These are phyloP conservation scores for Diarsia brunnea DNA, from an alignment of 2,888 invertebrate genomes.

Conservation along the genomic window DNA sequence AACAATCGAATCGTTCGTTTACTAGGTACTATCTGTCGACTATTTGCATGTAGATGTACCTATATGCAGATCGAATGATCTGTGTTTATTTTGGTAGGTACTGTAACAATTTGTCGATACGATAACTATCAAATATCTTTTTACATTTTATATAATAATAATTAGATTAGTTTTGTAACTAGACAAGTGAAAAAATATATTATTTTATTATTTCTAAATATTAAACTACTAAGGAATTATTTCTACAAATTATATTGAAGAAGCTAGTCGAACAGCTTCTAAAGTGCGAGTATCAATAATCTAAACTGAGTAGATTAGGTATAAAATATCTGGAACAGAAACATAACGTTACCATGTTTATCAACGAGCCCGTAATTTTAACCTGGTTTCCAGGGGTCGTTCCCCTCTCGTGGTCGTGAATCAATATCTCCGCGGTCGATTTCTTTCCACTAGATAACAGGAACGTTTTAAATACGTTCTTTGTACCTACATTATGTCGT, in stretches of 20 bases:
- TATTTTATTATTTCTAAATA: background rate
- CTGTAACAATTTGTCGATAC: background rate
- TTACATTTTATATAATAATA: background rate
- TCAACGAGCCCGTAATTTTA: slow-evolving; percentile 1
- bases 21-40: background rate
- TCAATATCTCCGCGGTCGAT: slow-evolving; percentile 45
- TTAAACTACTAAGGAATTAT: background rate
- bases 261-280: background rate
- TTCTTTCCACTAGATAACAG: slow-evolving; percentile 16
- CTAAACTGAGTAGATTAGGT: background rate
- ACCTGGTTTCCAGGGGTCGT: slow-evolving; percentile 33
- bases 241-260: background rate
- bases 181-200: too few species aligned
- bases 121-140: background rate
- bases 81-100: background rate
- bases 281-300: background rate
- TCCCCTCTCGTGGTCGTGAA: slow-evolving; percentile 42
- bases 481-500: background rate
- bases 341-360: slow-evolving; percentile 3
- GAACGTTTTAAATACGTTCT: background rate
- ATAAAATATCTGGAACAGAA: background rate
- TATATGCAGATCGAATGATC: too few species aligned
- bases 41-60: background rate
- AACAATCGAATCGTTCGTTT: slow-evolving; percentile 30
- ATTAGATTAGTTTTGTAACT: too few species aligned